Evolutionary conservation across 1,140 invertebrate genomes (phyloP).

Genomic region (Sycophaga agraensis): DNA sequence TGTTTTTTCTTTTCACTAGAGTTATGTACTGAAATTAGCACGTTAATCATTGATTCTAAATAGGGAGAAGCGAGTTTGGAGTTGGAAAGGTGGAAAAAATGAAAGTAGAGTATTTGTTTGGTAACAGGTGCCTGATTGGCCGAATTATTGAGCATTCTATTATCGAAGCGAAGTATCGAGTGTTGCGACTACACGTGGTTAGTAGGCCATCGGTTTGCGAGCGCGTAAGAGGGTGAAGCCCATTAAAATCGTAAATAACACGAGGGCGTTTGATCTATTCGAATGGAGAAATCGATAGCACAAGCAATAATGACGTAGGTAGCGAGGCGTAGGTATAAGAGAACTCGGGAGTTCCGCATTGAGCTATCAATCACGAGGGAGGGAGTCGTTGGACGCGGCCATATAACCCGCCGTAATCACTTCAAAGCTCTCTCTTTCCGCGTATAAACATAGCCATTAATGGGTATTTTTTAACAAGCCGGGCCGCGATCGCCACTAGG

Average conservation of each 20-base stretch:
- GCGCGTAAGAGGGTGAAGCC: not conserved
- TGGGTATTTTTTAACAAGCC: constrained; percentile 2
- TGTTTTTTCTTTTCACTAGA: no score
- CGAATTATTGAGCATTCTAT: not conserved
- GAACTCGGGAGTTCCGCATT: not conserved
- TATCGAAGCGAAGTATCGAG: not conserved
- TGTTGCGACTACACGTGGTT: not conserved
- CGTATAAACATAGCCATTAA: constrained; percentile 13
- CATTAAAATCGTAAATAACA: not conserved
- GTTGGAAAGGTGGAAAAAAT: no score
- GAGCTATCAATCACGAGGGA: not conserved
- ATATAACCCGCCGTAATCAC: not conserved
- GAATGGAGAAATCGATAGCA: not conserved
- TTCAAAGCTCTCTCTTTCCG: not conserved
- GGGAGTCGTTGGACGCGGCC: not conserved
- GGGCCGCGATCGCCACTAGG: not conserved
- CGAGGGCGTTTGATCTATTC: not conserved
- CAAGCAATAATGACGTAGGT: constrained; percentile 1
- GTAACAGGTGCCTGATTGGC: no score
- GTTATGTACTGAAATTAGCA: no score
- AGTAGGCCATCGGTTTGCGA: no score
- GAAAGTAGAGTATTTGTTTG: no score
- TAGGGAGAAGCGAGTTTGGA: no score
- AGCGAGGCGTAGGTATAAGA: not conserved
- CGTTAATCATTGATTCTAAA: no score